phyloP scores from a whole-genome alignment of 1,140 invertebrate genomes.

The Chironomus tepperi region DNA sequence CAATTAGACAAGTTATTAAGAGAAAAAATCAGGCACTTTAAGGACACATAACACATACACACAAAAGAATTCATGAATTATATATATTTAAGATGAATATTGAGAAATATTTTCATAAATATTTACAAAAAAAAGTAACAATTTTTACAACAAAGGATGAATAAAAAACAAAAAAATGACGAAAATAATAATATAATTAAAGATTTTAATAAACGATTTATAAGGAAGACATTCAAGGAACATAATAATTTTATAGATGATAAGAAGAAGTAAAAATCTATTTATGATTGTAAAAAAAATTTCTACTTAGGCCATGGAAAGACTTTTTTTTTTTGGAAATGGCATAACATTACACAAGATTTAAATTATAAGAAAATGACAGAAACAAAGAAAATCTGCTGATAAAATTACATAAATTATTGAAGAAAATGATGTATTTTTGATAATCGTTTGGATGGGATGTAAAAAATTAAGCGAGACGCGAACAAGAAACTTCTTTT shows the following conservation, averaged over 20 bases:
- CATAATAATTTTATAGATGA: not conserved
- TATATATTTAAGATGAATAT: not conserved
- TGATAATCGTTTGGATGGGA: constrained; percentile 9
- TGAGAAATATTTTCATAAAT: constrained; percentile 1
- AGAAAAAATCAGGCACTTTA: not conserved
- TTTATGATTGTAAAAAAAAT: constrained; percentile 2
- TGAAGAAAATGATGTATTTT: not conserved
- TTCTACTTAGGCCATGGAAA: not conserved
- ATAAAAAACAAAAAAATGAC: not conserved
- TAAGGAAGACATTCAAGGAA: not conserved
- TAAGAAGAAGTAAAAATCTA: not conserved
- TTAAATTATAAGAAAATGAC: not conserved
- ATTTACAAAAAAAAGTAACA: constrained; percentile 14
- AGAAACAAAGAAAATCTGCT: not conserved
- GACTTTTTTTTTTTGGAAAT: not conserved
- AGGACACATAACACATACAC: not conserved
- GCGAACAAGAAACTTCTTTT: not conserved
- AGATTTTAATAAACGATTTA: not conserved
- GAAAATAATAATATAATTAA: not conserved
- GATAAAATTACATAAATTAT: not conserved
- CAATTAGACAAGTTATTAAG: not conserved
- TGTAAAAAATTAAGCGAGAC: not conserved
- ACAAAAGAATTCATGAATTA: not conserved
- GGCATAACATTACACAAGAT: not conserved
- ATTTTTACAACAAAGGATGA: not conserved